Evolutionary conservation across 2,888 invertebrate species (phyloP), one percentile per base, ranked within the genome.

Genomic region (Nysson spinosus): DNA sequence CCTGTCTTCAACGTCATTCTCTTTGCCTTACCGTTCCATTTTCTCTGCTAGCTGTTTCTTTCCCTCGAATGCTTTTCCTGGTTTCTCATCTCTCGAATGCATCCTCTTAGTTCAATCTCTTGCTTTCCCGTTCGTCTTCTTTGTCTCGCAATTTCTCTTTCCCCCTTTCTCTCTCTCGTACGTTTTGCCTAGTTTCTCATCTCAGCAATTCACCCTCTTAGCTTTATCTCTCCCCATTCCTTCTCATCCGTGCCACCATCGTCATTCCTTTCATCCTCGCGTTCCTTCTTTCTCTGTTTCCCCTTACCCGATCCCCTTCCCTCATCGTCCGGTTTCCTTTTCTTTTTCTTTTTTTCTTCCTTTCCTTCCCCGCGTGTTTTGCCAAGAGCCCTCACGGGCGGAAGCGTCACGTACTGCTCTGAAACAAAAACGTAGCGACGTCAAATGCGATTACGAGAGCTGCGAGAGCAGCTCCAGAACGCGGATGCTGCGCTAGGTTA

Each of bases 391-490:
- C 81, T 79, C 77, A 78, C 77, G 78, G 79, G 80, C 80, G 84
- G 83, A 83, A 84, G 85, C 85, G 84, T 85, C 85, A 85, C 85
- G 85, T 85, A 85, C 85, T 81, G 82, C 83, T 83, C 84, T 84
- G 85, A 86, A 86, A 86, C 85, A 86, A 86, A 85, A 86, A 86
- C 85, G 85, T 84, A 85, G 85, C 85, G 83, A 85, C 85, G 84
- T 85, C 84, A 86, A 85, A 86, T 86, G 82, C 82, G 84, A 86
- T 86, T 86, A 85, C 85, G 78, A 84, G 81, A 85, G 83, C 85
- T 83, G 83, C 84, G 83, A 83, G 83, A 83, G 81, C 82, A 79
- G 82, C 83, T 85, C 83, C 79, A 84, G 84, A 84, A 85, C 85
- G 83, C 84, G 85, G 83, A 84, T 84, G 84, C 81, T 83, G 83